A percentile compares a stretch with the other conserved stretches of the same genome.
phyloP scores from a whole-genome alignment of 2,113 vertebrate genomes.

The Pelvicachromis taeniatus region DNA sequence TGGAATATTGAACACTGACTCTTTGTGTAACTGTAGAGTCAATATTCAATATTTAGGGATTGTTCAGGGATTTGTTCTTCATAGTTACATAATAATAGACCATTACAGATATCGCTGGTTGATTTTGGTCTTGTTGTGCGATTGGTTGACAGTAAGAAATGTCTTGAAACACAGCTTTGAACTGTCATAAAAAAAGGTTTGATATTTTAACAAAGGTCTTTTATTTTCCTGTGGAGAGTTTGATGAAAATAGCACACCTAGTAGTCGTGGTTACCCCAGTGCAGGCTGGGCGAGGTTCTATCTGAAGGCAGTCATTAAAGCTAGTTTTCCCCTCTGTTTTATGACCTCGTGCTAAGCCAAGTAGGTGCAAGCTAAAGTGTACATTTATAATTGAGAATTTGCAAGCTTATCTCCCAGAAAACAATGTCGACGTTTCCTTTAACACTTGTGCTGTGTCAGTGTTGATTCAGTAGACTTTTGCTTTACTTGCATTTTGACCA shows the following conservation, averaged over 20 bases:
- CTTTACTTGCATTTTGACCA: neutral
- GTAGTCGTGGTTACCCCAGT: neutral
- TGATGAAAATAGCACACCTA: neutral
- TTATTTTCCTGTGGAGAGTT: neutral
- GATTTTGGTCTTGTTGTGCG: neutral
- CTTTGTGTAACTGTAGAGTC: neutral
- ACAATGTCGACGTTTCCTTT: neutral
- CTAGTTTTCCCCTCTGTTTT: neutral
- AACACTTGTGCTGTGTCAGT: neutral
- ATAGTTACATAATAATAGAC: neutral
- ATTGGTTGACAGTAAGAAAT: neutral
- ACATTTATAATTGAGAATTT: neutral
- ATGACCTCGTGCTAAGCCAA: neutral
- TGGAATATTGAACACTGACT: neutral
- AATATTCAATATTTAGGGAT: neutral
- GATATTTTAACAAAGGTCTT: fast-evolving
- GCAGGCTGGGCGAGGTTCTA: neutral
- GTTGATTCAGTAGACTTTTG: neutral
- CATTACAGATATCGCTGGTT: neutral
- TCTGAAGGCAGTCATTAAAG: neutral
- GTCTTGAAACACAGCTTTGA: neutral
- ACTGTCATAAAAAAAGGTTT: neutral
- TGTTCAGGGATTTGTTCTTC: neutral
- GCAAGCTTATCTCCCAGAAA: neutral
- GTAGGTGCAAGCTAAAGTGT: neutral